Percentiles rank a stretch among this genome's conserved stretches.
Conservation (phyloP, 1,140 invertebrate genomes). For the Atta cephalotes region DNA sequence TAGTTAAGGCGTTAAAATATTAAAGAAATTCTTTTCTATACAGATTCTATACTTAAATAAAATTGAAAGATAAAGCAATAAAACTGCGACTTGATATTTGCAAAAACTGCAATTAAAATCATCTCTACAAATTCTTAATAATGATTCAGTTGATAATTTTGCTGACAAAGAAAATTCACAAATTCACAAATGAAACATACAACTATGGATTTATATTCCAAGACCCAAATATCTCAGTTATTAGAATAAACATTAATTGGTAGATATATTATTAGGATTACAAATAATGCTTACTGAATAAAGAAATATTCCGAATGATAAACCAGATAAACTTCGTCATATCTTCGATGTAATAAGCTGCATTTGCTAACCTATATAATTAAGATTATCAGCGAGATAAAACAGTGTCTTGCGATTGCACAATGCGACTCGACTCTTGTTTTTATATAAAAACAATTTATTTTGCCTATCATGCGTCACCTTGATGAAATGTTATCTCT, state of each 20-base stretch:
- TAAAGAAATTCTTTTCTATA: neutral
- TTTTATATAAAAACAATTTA: neutral
- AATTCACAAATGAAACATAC: neutral
- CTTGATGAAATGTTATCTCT: neutral
- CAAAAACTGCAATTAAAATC: neutral
- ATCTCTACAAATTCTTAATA: neutral
- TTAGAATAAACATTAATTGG: conserved; percentile 12
- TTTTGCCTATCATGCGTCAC: no score
- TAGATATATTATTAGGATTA: conserved; percentile 21
- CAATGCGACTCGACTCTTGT: neutral
- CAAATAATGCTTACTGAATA: neutral
- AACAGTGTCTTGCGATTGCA: no score
- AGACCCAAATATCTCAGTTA: neutral
- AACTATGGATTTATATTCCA: neutral
- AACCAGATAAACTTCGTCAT: neutral
- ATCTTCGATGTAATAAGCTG: conserved; percentile 17
- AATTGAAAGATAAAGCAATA: neutral
- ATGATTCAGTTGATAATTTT: neutral
- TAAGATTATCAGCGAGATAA: conserved; percentile 25
- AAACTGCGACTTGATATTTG: neutral
- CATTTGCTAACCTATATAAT: conserved; percentile 10
- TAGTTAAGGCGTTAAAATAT: no score
- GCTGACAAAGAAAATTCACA: neutral
- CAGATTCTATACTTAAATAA: neutral
- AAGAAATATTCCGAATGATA: neutral